Evolutionary conservation across 2,797 vertebrate genomes (phyloP), one percentile per base, ranked within the genome.

Genomic region (Meda fulgida): DNA sequence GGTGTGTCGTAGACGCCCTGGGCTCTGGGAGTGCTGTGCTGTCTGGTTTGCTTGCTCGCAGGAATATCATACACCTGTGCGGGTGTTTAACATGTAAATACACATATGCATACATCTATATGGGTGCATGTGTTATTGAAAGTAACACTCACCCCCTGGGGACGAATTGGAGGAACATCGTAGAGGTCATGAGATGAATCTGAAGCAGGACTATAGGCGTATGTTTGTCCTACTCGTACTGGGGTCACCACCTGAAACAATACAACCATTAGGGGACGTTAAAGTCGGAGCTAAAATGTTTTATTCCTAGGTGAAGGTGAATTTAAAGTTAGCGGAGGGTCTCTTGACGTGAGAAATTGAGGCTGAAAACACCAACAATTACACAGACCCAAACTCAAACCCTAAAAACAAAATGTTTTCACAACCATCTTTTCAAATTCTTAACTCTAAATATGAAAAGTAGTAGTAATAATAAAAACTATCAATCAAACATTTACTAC

Each of bases 61-160:
- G 97, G 97, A 84, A 98, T 92, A 89, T 99, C 97, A 2, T 99
- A 99, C 40, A 98, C 95, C 98, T 99, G 91, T 71, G 87, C 90
- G 36, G 65, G 51, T 55, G 73, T 40, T 55, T 29, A 66, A 38
- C 9, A 29, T 70, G 46, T 83, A 40, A 83, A 83, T 72, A 38
- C 26, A 31, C 7, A 11, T 38, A 63, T 55, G 55, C 26, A 21
- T 5, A 31, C 40, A 19, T 7, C 18, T 31, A 40, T 70, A 51
- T 31, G 4, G 1, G 7, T n/a, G 23, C 3, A 7, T 29, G 36
- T 3, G 72, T 19, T 34, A 26, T 14, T 55, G n/a, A 60, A 40
- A 55, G 38, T n/a, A 85, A 83, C 87, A 96, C 98, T 0, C 93
- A 99, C 98, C 96, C 97, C 97, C 90, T 98, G 97, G 36, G 94